Evolutionary conservation across 2,113 vertebrate species (phyloP), one percentile per base, ranked within the genome.

Genomic region (Cheirogaleus medius): DNA sequence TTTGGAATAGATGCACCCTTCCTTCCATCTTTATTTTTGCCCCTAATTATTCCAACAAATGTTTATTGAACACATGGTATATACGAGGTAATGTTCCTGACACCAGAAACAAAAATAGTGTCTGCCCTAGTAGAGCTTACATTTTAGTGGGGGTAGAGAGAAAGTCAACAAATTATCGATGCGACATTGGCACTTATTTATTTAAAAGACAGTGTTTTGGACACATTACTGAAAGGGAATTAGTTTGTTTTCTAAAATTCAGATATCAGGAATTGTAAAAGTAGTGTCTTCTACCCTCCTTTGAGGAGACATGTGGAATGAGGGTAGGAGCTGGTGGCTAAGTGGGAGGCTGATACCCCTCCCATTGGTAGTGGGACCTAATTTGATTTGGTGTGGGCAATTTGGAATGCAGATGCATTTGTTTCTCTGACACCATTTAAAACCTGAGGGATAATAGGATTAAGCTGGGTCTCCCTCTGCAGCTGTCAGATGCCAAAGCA

Each of bases 391-490:
- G 32, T 15, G 32, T 27, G 78, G 54, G 20, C 7, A 6, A 77
- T 76, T 39, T 14, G 20, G 71, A 77, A 91, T 29, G 73, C 91
- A 78, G 60, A 74, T 20, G n/a, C 64, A 29, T 68, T 17, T 21
- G 25, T 44, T 54, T 39, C 74, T 42, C 82, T 52, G 64, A 77
- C 68, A 17, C 74, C n/a, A 39, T 60, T 14, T 10, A 27, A 73
- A 94, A 74, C 87, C 63, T 94, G 34, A 87, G 82, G 87, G 80
- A 39, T 27, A 6, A 32, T 3, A 2, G 39, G 52, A 12, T 69
- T 63, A 58, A 91, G 44, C 58, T 14, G 71, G 20, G 21, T 32
- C 63, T 83, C 86, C 60, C 69, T 60, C 86, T 74, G 93, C 95
- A 82, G 95, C 82, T 94, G 90, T 66, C 78, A 17, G 47, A 32